Evolutionary conservation across 1,140 invertebrate genomes (phyloP).

Genomic region (Ips nitidus): DNA sequence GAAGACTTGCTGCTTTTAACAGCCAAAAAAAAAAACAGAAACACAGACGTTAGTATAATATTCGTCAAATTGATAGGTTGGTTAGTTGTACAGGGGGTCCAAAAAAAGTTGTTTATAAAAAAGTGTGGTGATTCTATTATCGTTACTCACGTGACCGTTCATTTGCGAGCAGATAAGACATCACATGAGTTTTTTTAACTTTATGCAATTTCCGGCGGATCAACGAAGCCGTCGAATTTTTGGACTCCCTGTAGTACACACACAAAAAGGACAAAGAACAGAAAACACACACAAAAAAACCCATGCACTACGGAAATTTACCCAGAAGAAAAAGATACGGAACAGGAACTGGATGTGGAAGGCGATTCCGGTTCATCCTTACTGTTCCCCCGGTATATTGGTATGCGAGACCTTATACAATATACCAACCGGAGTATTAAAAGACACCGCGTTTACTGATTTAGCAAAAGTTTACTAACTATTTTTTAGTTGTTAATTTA

Average conservation of each 20-base stretch:
- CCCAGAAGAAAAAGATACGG: conserved; percentile 52
- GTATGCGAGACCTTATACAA: conserved; percentile 51
- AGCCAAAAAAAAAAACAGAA: conserved; percentile 33
- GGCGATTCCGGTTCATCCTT: conserved; percentile 50
- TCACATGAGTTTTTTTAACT: conserved; percentile 10
- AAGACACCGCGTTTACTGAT: background rate
- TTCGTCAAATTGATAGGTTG: too few relatives aligned
- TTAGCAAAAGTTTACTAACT: background rate
- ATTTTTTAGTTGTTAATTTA: background rate
- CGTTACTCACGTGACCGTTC: too few relatives aligned
- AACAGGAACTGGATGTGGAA: conserved; percentile 52
- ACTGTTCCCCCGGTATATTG: conserved; percentile 49
- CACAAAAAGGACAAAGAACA: conserved; percentile 5
- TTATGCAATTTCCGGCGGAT: too few relatives aligned
- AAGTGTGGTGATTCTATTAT: too few relatives aligned
- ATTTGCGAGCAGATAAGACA: too few relatives aligned
- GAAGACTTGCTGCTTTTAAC: conserved; percentile 43
- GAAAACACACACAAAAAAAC: conserved; percentile 3
- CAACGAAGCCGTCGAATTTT: too few relatives aligned
- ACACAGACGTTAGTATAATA: conserved; percentile 28
- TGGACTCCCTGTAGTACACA: background rate
- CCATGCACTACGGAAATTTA: conserved; percentile 43
- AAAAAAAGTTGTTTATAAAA: too few relatives aligned
- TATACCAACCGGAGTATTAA: conserved; percentile 29
- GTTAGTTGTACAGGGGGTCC: too few relatives aligned